Evolutionary conservation across 2,797 vertebrate species (phyloP), one percentile per base, ranked within the genome.

Genomic region (Bradypus variegatus): DNA sequence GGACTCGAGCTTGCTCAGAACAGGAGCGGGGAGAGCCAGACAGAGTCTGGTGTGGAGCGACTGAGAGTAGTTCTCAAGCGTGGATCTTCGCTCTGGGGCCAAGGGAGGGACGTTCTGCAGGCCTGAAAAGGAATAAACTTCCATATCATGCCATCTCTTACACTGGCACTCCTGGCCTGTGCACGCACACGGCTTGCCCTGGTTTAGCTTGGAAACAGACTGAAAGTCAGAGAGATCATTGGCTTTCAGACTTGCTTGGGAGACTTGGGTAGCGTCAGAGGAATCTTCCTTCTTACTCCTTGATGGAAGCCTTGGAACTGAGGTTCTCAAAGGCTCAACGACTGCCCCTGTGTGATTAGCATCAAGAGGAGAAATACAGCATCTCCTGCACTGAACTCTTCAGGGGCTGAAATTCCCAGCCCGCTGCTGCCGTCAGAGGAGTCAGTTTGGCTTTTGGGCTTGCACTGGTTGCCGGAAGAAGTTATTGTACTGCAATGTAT

Each of bases 61-160:
- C 92, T 97, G 97, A n/a, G 97, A 96, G 38, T 96, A 93, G 90
- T 98, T 98, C 90, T 97, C 97, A 62, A 97, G 96, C 76, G 97
- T 96, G 53, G 96, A 97, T 95, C 95, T 97, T 97, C 98, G 98
- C 2, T 98, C 98, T 93, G 98, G 98, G 0, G 98, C 97, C 96
- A 99, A 97, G 0, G 95, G 97, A 64, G 97, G 96, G 93, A 98
- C 97, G 15, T 96, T 96, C 91, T 99, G 98, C 77, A 99, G 98
- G 94, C 99, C 99, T 2, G 99, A 99, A 97, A 99, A 99, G 93
- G 98, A 98, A 97, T 99, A 99, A 10, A 99, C 98, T 95, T 99
- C 98, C 97, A 99, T 98, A 16, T 98, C 98, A 6, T 97, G 97
- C 99, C 99, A 99, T 60, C 97, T 97, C 36, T 96, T 98, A 91